A percentile compares a stretch with the other conserved stretches of the same genome.
These are phyloP conservation scores for Erannis defoliaria DNA, from an alignment of 2,888 invertebrate genomes.

Conservation along the genomic window DNA sequence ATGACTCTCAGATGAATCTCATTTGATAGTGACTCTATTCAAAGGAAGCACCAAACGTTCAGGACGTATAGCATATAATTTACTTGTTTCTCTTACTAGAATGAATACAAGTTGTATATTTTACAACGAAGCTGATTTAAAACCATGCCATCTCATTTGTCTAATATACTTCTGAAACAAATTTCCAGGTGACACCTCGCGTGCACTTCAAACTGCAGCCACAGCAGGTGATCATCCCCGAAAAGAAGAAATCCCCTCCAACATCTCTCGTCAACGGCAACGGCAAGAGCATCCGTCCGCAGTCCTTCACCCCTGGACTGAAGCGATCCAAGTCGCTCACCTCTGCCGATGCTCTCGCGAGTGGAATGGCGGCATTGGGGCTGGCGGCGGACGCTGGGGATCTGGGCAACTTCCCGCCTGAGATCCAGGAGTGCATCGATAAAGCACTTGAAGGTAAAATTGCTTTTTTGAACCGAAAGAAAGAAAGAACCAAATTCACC, in stretches of 20 bases:
- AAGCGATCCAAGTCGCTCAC: constrained; percentile 94
- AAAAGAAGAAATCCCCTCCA: constrained; percentile 81
- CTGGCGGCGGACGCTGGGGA: constrained; percentile 91
- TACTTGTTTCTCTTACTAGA: background rate
- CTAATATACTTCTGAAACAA: constrained; percentile 36
- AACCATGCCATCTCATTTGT: background rate
- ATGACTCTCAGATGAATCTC: no score
- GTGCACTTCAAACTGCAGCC: constrained; percentile 87
- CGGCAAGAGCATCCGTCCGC: constrained; percentile 77
- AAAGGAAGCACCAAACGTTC: no score
- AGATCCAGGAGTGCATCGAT: constrained; percentile 91
- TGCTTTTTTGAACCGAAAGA: no score
- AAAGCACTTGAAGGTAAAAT: constrained; percentile 90
- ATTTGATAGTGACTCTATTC: no score
- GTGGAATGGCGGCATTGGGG: constrained; percentile 89
- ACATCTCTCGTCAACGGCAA: constrained; percentile 77
- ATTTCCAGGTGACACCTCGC: constrained; percentile 80
- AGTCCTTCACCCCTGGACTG: constrained; percentile 82
- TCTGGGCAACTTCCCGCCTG: constrained; percentile 91
- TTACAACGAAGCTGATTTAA: background rate
- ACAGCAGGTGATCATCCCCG: constrained; percentile 72
- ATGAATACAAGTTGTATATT: background rate
- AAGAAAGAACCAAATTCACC: no score
- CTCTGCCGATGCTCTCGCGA: constrained; percentile 90
- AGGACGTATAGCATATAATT: no score